Evolutionary conservation across 2,113 vertebrate species (phyloP), one percentile per base, ranked within the genome.

Genomic region (Misgurnus mizolepis): DNA sequence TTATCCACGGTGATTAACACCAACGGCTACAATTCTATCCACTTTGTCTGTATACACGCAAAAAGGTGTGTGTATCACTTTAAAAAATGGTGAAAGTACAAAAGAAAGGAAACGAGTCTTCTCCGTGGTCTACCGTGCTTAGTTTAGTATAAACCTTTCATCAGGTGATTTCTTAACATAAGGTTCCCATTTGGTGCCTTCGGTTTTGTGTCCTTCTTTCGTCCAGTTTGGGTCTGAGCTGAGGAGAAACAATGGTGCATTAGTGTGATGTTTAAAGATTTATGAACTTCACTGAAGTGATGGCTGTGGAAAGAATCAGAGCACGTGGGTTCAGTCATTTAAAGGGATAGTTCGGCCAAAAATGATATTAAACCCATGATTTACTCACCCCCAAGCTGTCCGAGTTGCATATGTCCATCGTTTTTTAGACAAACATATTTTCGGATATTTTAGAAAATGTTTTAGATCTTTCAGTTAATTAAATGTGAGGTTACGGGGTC

Each of bases 221-320:
- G 50, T 41, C 27, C 43, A 1, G 5, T n/a, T n/a, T 17, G 27
- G 3, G 60, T 65, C 43, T 49, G 5, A 22, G 18, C 22, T n/a
- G 58, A 50, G 41, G 11, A 5, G 55, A 81, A 60, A 69, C 17
- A 74, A 61, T 39, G 53, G 10, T 27, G 55, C 55, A 17, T 75
- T 47, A 75, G 18, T 61, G 56, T 11, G 50, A 6, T 43, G 41
- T 22, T 68, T 11, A 8, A 14, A 27, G 4, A 39, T 18, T 34
- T 34, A 39, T 39, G 50, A 40, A 6, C 53, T n/a, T 56, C 1
- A 47, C 2, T 47, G 45, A 34, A 10, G 45, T 47, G 7, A 47
- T 56, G 53, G 14, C 11, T 61, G 39, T 27, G 41, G 56, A 15
- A 45, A 15, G 2, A 61, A 47, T 22, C 4, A 22, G 47, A 50